Base-by-base conservation (phyloP, 2,888 invertebrate genomes). In the Bimastos eiseni region DNA sequence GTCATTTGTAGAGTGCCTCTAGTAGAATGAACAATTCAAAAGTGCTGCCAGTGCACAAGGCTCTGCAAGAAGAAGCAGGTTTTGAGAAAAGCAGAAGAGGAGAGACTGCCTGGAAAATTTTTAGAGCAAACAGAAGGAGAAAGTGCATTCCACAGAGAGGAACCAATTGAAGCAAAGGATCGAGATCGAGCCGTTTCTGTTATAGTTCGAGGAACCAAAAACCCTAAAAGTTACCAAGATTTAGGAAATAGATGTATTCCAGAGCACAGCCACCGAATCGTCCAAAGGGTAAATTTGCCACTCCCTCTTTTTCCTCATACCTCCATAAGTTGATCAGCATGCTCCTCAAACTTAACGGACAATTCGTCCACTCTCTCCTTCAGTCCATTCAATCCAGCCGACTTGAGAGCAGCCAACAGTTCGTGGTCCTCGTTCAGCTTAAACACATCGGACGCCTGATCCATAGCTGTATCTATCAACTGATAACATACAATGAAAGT, bases 241-340 rank as follows among this genome's bases (percentile, higher is more conserved):
- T 15, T 55, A 6, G 1, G 55, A 55, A 4, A 55, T 24, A 0
- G 30, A 55, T 55, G 55, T 55, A 70, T n/a, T n/a, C n/a, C 49
- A 49, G 49, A 49, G 49, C 4, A 24, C 6, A 6, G 30, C n/a
- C 11, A 70, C 30, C 30, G 70, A 30, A n/a, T 8, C n/a, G 15
- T 30, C 55, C 19, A 24, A n/a, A 30, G 8, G n/a, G 2, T 19
- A 70, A 70, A 4, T 30, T n/a, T n/a, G 3, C 30, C 70, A n/a
- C n/a, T 19, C 4, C n/a, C 30, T 70, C 70, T 13, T n/a, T 34
- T 41, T 30, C 70, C 0, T 37, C 89, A 17, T 93, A 98, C 98
- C 96, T 99, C 99, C 95, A 99, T 97, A 94, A 99, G 97, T 95
- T 99, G 99, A 96, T 99, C 99, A 95, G 98, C 97, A 95, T 98